Evolutionary conservation across 1,140 invertebrate species (phyloP).

Genomic region (Diachasmimorpha longicaudata): DNA sequence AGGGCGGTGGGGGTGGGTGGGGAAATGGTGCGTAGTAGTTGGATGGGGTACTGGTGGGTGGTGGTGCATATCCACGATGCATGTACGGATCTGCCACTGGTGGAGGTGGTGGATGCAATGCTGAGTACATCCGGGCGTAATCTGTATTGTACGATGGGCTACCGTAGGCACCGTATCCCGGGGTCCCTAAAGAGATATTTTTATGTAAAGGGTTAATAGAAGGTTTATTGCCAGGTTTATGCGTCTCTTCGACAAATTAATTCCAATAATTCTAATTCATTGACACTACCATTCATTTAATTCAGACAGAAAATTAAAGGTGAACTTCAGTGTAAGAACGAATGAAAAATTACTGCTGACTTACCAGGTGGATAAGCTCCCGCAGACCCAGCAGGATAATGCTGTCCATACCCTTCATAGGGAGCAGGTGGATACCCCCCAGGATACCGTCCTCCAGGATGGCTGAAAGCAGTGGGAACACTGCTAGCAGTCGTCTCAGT

Average conservation of each 20-base stretch:
- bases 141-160: slow-evolving; percentile 57
- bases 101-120: slow-evolving; percentile 56
- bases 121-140: slow-evolving; percentile 61
- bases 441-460: slow-evolving; percentile 62
- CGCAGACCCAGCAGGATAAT: slow-evolving; percentile 40
- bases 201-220: not conserved
- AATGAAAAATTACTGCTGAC: slow-evolving; percentile 25
- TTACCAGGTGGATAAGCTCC: slow-evolving; percentile 57
- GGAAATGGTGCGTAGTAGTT: slow-evolving; percentile 60
- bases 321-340: too few species aligned
- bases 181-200: slow-evolving; percentile 44
- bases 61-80: slow-evolving; percentile 52
- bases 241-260: too few species aligned
- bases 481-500: not conserved
- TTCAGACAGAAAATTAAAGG: too few species aligned
- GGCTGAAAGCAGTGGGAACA: slow-evolving; percentile 53
- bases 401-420: slow-evolving; percentile 38
- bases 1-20: slow-evolving; percentile 57
- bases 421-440: slow-evolving; percentile 62
- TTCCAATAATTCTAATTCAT: too few species aligned
- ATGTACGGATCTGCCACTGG: slow-evolving; percentile 56
- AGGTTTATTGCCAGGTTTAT: too few species aligned
- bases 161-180: slow-evolving; percentile 53
- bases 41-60: slow-evolving; percentile 51
- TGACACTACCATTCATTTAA: too few species aligned